Percentiles rank a stretch among this genome's conserved stretches.
Conservation (phyloP, 2,797 vertebrate species). For the Hippocampus kuda region DNA sequence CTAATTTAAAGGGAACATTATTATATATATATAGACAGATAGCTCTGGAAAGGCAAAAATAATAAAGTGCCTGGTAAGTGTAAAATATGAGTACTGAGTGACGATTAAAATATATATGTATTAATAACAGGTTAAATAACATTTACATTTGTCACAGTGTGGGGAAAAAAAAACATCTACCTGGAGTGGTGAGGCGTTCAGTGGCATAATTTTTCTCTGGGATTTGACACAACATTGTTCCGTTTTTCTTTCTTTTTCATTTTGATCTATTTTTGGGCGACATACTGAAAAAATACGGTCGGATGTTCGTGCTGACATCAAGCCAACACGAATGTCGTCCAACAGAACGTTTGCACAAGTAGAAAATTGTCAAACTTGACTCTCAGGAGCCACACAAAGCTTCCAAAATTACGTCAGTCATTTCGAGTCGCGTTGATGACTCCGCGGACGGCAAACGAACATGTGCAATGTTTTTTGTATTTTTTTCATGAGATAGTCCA, state of each 20-base stretch:
- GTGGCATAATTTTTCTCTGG: background rate
- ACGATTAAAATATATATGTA: background rate
- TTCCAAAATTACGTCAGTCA: background rate
- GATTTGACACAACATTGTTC: background rate
- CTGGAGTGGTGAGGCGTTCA: background rate
- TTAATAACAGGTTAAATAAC: background rate
- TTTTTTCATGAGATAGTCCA: background rate
- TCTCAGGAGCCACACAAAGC: background rate
- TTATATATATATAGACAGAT: background rate
- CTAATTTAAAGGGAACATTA: background rate
- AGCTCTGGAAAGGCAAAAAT: too few relatives aligned
- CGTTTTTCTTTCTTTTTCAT: background rate
- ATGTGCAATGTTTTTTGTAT: background rate
- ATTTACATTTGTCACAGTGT: too few relatives aligned
- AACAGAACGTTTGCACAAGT: background rate
- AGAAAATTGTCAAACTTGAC: background rate
- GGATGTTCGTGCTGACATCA: background rate
- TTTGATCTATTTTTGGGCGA: background rate
- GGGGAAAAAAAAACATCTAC: background rate
- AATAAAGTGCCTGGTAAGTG: too few relatives aligned
- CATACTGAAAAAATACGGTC: background rate
- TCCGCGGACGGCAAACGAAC: background rate
- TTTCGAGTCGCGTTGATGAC: background rate
- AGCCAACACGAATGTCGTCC: background rate
- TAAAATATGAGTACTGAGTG: too few relatives aligned